Evolutionary conservation across 2,797 vertebrate species (phyloP).

Genomic region (Xenentodon cancila): DNA sequence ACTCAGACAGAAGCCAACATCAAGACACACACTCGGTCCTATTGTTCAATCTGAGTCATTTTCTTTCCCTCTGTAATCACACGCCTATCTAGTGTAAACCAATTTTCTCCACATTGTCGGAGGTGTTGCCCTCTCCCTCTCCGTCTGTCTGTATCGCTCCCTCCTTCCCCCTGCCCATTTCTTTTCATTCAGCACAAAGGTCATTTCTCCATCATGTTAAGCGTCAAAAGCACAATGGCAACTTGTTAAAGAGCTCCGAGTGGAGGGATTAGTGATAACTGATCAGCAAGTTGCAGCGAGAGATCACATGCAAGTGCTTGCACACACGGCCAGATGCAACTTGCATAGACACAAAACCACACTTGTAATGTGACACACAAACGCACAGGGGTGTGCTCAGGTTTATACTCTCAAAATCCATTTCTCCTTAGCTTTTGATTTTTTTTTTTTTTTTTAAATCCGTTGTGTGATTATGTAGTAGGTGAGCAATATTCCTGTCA

Average conservation of each 20-base stretch:
- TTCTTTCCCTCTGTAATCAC: constrained; percentile 79
- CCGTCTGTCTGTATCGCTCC: constrained; percentile 63
- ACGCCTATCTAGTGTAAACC: constrained; percentile 82
- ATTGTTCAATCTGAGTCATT: constrained; percentile 79
- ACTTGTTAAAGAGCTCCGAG: constrained; percentile 79
- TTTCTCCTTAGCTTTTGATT: constrained; percentile 64
- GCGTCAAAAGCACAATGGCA: constrained; percentile 75
- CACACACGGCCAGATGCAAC: constrained; percentile 38
- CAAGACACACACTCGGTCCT: constrained; percentile 47
- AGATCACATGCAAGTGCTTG: constrained; percentile 56
- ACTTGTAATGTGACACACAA: constrained; percentile 32
- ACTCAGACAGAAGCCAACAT: constrained; percentile 43
- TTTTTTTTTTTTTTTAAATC: constrained; percentile 65
- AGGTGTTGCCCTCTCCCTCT: constrained; percentile 77
- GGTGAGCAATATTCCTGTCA: constrained; percentile 72
- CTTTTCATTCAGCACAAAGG: constrained; percentile 72
- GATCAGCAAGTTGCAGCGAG: constrained; percentile 62
- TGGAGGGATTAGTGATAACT: constrained; percentile 80
- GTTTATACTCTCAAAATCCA: constrained; percentile 62
- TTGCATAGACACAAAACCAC: not conserved
- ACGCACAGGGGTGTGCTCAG: constrained; percentile 11
- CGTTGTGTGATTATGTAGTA: constrained; percentile 69
- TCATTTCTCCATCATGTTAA: constrained; percentile 77
- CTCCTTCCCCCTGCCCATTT: constrained; percentile 56
- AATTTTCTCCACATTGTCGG: constrained; percentile 80